Conservation (phyloP, 2,888 invertebrate genomes). For the Agrotis clavis region DNA sequence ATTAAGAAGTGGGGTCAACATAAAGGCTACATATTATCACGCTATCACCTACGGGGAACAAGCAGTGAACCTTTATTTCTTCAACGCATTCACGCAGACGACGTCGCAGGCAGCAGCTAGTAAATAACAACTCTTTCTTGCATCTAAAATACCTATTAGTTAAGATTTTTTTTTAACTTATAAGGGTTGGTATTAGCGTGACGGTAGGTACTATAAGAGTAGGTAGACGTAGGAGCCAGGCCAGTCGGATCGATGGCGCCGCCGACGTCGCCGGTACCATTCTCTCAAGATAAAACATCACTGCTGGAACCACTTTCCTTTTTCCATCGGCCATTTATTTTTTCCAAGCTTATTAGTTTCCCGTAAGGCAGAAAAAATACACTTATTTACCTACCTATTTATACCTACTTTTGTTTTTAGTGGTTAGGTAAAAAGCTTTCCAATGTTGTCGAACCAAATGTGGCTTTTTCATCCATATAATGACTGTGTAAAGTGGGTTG, state of each 20-base stretch:
- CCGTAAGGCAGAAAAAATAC: conserved; percentile 13
- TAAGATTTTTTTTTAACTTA: too few relatives aligned
- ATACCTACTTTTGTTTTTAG: conserved; percentile 22
- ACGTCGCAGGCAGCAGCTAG: too few relatives aligned
- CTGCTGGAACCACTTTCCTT: conserved; percentile 63
- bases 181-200: conserved; percentile 18
- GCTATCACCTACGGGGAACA: too few relatives aligned
- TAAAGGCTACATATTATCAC: too few relatives aligned
- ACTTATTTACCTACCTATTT: conserved; percentile 10
- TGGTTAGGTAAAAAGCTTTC: conserved; percentile 49
- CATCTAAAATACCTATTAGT: too few relatives aligned
- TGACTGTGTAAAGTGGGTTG: conserved; percentile 4
- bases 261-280: conserved; percentile 40
- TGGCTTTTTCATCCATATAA: conserved; percentile 33
- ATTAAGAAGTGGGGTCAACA: too few relatives aligned
- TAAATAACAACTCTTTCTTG: too few relatives aligned
- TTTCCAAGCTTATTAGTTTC: conserved; percentile 52
- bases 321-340: conserved; percentile 59
- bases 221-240: conserved; percentile 31
- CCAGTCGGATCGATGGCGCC: conserved; percentile 61
- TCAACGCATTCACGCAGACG: too few relatives aligned
- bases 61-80: too few relatives aligned
- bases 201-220: conserved; percentile 12
- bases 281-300: conserved; percentile 61
- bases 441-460: conserved; percentile 30